phyloP scores from a whole-genome alignment of 2,113 vertebrate species.

The Stercorarius parasiticus region DNA sequence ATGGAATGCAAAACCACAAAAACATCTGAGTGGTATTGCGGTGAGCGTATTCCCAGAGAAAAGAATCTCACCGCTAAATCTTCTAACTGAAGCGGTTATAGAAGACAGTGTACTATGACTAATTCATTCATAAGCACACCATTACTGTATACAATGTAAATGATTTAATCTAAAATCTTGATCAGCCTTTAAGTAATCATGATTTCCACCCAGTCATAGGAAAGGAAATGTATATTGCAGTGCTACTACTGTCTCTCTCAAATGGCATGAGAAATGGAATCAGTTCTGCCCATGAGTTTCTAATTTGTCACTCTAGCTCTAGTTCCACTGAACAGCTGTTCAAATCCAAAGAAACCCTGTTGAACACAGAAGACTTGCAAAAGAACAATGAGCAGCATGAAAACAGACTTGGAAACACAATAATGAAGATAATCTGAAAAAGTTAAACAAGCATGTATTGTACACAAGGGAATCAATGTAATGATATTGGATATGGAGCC shows the following conservation, averaged over 20 bases:
- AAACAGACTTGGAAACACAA: neutral
- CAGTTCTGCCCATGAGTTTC: constrained; percentile 20
- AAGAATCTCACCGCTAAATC: neutral
- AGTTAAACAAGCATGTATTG: neutral
- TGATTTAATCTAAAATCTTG: neutral
- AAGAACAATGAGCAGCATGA: neutral
- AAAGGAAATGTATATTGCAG: neutral
- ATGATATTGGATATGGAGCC: neutral
- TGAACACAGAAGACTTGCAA: neutral
- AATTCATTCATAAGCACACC: neutral
- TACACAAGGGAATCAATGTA: neutral
- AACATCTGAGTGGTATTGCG: neutral
- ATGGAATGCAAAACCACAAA: neutral
- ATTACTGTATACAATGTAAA: neutral
- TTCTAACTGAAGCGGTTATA: neutral
- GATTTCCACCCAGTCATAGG: neutral
- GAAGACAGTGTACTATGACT: neutral
- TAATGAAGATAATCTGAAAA: neutral
- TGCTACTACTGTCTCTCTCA: neutral
- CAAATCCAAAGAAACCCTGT: neutral
- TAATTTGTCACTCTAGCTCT: constrained; percentile 44
- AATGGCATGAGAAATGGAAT: constrained; percentile 26
- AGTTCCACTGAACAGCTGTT: constrained; percentile 16
- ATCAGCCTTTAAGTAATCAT: neutral
- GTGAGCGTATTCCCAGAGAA: neutral